Evolutionary conservation across 2,888 invertebrate species (phyloP).

Genomic region (Watsonalla cultraria): DNA sequence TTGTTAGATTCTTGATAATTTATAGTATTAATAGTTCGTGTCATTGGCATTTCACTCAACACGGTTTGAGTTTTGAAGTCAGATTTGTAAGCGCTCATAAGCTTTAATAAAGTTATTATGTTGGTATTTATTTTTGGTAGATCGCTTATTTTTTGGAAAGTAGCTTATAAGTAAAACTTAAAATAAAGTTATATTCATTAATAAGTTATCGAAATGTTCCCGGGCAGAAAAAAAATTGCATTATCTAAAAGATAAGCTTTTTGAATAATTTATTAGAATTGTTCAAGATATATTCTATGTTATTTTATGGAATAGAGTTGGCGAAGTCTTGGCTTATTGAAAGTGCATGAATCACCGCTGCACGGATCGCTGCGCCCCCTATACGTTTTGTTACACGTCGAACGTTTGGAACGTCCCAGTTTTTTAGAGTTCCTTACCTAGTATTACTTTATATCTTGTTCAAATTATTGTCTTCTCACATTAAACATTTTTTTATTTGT

Average conservation of each 20-base stretch:
- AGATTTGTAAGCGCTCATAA: not conserved
- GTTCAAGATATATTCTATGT: conserved; percentile 18
- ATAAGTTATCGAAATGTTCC: too few relatives aligned
- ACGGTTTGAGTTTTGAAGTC: not conserved
- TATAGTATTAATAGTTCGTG: too few relatives aligned
- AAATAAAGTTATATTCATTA: too few relatives aligned
- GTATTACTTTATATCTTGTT: not conserved
- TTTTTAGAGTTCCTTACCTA: not conserved
- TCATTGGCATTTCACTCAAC: too few relatives aligned
- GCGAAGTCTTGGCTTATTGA: conserved; percentile 59
- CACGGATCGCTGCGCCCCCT: conserved; percentile 59
- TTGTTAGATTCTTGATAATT: too few relatives aligned
- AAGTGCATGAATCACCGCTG: conserved; percentile 69
- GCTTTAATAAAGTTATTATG: not conserved
- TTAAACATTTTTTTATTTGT: too few relatives aligned
- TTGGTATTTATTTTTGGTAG: not conserved
- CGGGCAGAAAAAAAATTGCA: too few relatives aligned
- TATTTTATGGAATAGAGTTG: conserved; percentile 49
- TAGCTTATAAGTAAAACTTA: too few relatives aligned
- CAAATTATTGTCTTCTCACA: too few relatives aligned
- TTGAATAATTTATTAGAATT: too few relatives aligned
- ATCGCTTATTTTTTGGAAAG: too few relatives aligned
- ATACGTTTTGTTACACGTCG: conserved; percentile 50
- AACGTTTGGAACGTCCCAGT: conserved; percentile 6
- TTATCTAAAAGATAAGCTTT: too few relatives aligned